A percentile compares a stretch with the other conserved stretches of the same genome.
phyloP scores from a whole-genome alignment of 1,140 invertebrate species.

The Argopecten irradians region DNA sequence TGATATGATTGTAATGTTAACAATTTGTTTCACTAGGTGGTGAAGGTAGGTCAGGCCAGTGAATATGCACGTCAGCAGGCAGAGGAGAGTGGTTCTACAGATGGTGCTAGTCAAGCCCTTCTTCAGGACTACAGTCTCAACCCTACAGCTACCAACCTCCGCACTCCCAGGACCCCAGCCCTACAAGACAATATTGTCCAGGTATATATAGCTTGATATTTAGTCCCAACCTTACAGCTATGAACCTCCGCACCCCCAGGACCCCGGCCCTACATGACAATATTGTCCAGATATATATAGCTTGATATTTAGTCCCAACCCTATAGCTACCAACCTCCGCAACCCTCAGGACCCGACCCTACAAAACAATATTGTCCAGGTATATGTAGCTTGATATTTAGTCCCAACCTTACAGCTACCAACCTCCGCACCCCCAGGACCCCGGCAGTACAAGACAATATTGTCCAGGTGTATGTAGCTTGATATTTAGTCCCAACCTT shows the following conservation, averaged over 20 bases:
- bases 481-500: too few species aligned
- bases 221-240: too few species aligned
- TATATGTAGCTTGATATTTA: too few species aligned
- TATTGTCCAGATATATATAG: conserved; percentile 43
- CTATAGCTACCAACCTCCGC: too few species aligned
- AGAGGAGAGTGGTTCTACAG: conserved; percentile 85
- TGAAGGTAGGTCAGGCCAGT: conserved; percentile 96
- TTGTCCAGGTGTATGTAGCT: too few species aligned
- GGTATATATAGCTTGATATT: conserved; percentile 68
- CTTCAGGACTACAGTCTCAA: conserved; percentile 94
- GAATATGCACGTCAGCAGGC: conserved; percentile 95
- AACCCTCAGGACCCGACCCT: too few species aligned
- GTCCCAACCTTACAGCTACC: too few species aligned
- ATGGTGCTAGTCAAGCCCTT: conserved; percentile 88
- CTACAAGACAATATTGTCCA: conserved; percentile 82
- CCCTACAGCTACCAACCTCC: conserved; percentile 81
- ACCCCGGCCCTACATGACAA: too few species aligned
- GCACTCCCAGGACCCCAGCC: conserved; percentile 93
- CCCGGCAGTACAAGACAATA: too few species aligned
- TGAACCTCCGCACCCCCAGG: too few species aligned
- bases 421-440: too few species aligned
- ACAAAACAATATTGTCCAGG: too few species aligned
- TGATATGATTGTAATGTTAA: conserved; percentile 77
- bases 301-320: not conserved
- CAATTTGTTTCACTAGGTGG: conserved; percentile 84